Evolutionary conservation across 2,888 invertebrate genomes (phyloP), one percentile per base, ranked within the genome.

Genomic region (Orthosia cruda): DNA sequence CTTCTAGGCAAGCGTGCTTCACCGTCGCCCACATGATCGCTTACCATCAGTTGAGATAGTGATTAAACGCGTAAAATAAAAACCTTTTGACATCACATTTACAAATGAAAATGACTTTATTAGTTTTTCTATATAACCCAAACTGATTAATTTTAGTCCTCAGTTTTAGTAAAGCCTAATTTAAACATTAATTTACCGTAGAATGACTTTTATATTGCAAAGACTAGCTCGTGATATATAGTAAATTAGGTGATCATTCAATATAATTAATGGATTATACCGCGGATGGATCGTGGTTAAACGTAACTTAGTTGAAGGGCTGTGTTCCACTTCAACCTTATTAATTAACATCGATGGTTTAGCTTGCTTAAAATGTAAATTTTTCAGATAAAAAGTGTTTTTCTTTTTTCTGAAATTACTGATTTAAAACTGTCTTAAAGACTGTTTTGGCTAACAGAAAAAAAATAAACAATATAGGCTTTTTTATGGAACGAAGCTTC

Each of bases 161-260:
- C 15, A 26, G 15, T 26, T 50, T 52, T 26, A 23, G 15, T 20
- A 58, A 49, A 72, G 26, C 18, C 4, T 58, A n/a, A 26, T 78
- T 79, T 26, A 63, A 74, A 54, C 9, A 13, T 62, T 81, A 65
- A 52, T 68, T 62, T 54, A 81, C 16, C 16, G 5, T 4, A 54
- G 47, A 65, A 70, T 55, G 47, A 59, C 23, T 74, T 67, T 80
- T 68, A 68, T 58, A 50, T 26, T 26, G 12, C 20, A 11, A 68
- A 64, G 40, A 80, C 58, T 71, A 26, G n/a, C 16, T 2, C 15
- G 52, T 85, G 83, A 84, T 85, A 61, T 70, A 65, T 58, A 32
- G 40, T 63, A 71, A 84, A 75, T 82, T 68, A 85, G 63, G 64
- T 72, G 47, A 82, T 85, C 74, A 73, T 79, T 85, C 79, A 85